Conservation (phyloP, 2,797 vertebrate species). For the Glyptemys insculpta region DNA sequence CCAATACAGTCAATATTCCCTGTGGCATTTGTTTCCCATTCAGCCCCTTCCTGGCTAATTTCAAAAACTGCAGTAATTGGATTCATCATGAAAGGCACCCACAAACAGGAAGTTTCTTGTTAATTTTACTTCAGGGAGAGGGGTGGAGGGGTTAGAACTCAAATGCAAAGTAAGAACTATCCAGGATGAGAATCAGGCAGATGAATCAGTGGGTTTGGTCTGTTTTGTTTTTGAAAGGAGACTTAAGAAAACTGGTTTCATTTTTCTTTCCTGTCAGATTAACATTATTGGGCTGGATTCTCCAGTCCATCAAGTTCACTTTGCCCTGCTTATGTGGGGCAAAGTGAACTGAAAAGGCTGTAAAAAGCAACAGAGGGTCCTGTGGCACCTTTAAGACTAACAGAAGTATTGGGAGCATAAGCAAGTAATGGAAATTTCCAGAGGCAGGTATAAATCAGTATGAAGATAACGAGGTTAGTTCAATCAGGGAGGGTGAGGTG, state of each 20-base stretch:
- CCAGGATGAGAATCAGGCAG: slow-evolving; percentile 48
- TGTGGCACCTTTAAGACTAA: no score
- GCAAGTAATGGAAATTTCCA: no score
- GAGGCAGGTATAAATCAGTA: no score
- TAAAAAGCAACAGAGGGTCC: no score
- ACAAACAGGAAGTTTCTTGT: slow-evolving; percentile 51
- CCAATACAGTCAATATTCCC: background rate
- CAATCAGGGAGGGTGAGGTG: no score
- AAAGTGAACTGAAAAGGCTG: background rate
- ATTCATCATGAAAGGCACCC: slow-evolving; percentile 23
- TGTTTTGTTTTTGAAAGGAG: slow-evolving; percentile 45
- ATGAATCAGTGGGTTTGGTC: slow-evolving; percentile 29
- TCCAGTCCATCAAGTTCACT: background rate
- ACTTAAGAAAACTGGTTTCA: slow-evolving; percentile 44
- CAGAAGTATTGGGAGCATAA: no score
- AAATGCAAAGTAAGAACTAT: slow-evolving; percentile 45
- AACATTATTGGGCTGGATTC: slow-evolving; percentile 3
- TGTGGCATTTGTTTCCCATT: background rate
- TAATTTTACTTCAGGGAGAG: slow-evolving; percentile 58
- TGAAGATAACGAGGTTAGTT: no score
- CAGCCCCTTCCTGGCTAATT: slow-evolving; percentile 25
- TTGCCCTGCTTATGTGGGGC: fast-evolving
- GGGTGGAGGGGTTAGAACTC: slow-evolving; percentile 48
- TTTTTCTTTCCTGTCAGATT: background rate
- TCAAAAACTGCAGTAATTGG: background rate